These are phyloP conservation scores for Digitonthophagus gazella DNA, from an alignment of 2,888 invertebrate genomes.

Conservation along the genomic window DNA sequence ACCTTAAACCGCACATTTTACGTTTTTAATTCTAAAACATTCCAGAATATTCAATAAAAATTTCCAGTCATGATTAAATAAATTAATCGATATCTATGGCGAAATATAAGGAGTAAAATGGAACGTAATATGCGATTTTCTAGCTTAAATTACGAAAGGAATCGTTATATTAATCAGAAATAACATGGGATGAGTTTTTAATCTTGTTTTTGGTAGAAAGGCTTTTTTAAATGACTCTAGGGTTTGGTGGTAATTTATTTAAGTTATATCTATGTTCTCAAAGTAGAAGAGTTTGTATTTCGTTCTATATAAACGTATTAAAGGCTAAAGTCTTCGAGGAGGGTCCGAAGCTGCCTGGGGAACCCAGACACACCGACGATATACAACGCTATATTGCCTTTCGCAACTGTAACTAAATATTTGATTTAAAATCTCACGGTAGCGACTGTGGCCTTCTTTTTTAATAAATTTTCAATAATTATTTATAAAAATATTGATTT, in stretches of 20 bases:
- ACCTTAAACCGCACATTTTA: too few species aligned
- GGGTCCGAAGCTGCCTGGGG: conserved; percentile 34
- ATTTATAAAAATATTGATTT: neutral
- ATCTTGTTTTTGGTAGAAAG: too few species aligned
- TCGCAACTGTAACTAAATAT: conserved; percentile 29
- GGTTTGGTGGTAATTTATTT: neutral
- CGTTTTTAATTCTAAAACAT: neutral
- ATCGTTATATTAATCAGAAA: too few species aligned
- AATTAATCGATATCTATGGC: neutral
- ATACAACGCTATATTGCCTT: conserved; percentile 26
- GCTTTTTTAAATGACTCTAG: too few species aligned
- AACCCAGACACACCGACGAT: conserved; percentile 23
- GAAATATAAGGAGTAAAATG: neutral
- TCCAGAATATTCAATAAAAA: neutral
- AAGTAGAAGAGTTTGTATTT: neutral
- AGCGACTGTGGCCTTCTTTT: conserved; percentile 34
- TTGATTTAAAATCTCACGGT: conserved; percentile 33
- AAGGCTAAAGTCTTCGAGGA: conserved; percentile 10
- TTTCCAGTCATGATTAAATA: neutral
- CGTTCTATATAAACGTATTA: neutral
- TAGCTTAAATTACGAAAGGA: too few species aligned
- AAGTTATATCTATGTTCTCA: neutral
- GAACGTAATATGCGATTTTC: too few species aligned
- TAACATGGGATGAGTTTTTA: too few species aligned
- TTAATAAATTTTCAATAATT: conserved; percentile 8